Base-by-base conservation (phyloP, 2,888 invertebrate species). In the Agrilus mali region DNA sequence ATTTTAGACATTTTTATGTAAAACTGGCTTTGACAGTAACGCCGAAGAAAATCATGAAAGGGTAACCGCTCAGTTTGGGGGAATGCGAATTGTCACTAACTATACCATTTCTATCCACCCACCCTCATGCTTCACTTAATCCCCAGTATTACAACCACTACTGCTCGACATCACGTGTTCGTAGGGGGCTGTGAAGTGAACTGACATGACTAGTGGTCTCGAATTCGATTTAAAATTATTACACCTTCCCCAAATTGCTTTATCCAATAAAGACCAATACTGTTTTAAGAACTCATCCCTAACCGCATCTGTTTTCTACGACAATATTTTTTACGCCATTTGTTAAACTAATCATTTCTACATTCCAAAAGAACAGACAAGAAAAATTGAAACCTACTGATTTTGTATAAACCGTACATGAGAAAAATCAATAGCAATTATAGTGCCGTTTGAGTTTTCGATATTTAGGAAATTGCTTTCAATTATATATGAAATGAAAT, bases 81-180 rank as follows among this genome's bases (percentile, higher is more conserved):
- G 65, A 65, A 64, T 65, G 64, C 62, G 64, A 65, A 65, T 65
- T 62, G 64, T 63, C 64, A 63, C 65, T 65, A 65, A 65, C 64
- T 65, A 65, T 63, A 57, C 62, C 58, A 61, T 63, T 64, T 59
- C 54, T 55, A 57, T 51, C 57, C 60, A 55, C 53, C 53, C 54
- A 57, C 55, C 57, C 50, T 44, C 55, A 55, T 58, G 57, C 55
- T 56, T 54, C 55, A 27, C 55, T 59, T 62, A 64, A 65, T 65
- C 64, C 63, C 54, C 50, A 49, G 58, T 56, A 59, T 60, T 61
- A 60, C 58, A 51, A 53, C 46, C 60, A 58, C 55, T 52, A 53
- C 49, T 50, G 49, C 50, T 51, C 52, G 52, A 57, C 55, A 56
- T 56, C 50, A 49, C 43, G 45, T 45, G 47, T 49, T 47, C 47